Evolutionary conservation across 1,140 invertebrate genomes (phyloP).

Genomic region (Meloidogyne hapla): DNA sequence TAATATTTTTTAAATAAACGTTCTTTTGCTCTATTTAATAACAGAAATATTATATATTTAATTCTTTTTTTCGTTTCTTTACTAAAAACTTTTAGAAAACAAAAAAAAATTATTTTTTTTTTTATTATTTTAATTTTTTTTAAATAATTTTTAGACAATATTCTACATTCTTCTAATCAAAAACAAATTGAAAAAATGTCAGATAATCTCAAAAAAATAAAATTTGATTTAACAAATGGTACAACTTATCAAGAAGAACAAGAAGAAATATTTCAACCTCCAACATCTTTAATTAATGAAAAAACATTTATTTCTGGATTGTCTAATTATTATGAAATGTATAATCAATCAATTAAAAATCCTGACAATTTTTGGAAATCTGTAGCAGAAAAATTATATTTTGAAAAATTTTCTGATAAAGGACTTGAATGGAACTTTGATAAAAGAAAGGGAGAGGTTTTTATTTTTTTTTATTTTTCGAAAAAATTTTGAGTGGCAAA

Average conservation of each 20-base stretch:
- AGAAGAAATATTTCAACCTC: not conserved
- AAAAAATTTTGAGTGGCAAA: no score
- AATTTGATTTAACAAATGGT: not conserved
- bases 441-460: slow-evolving; percentile 78
- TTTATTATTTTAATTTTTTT: not conserved
- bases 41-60: no score
- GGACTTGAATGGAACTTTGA: slow-evolving; percentile 81
- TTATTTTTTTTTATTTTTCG: no score
- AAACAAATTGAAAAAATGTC: not conserved
- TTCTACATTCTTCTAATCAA: no score
- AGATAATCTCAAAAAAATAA: not conserved
- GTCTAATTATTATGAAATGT: slow-evolving; percentile 36
- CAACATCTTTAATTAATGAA: not conserved
- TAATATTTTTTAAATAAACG: no score
- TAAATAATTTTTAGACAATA: not conserved
- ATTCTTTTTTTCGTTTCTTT: no score
- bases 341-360: slow-evolving; percentile 43
- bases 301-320: not conserved
- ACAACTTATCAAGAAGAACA: not conserved
- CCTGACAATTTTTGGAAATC: slow-evolving; percentile 47
- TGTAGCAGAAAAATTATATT: slow-evolving; percentile 43
- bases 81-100: no score
- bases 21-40: no score
- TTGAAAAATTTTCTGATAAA: slow-evolving; percentile 38
- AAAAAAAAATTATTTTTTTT: no score